These are phyloP conservation scores for Pararge aegeria DNA, from an alignment of 1,140 invertebrate species.

Conservation along the genomic window DNA sequence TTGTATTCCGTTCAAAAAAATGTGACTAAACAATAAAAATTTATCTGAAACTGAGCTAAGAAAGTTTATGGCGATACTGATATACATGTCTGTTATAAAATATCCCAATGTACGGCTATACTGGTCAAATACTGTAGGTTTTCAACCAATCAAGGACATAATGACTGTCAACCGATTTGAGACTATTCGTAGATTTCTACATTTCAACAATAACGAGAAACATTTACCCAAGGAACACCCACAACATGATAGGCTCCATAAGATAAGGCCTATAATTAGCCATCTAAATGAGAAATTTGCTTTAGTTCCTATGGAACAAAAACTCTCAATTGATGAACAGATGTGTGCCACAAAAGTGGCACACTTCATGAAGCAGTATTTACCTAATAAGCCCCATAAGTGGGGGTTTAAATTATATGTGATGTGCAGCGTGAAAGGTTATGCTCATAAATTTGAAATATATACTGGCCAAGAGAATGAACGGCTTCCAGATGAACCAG, in stretches of 20 bases:
- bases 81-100: constrained; percentile 22
- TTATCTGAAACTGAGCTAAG: constrained; percentile 44
- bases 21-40: constrained; percentile 40
- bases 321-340: too few relatives aligned
- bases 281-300: too few relatives aligned
- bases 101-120: too few relatives aligned
- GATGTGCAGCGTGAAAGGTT: constrained; percentile 48
- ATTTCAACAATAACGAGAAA: constrained; percentile 44
- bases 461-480: constrained; percentile 53
- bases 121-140: not conserved
- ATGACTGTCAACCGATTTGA: constrained; percentile 49
- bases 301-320: too few relatives aligned
- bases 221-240: constrained; percentile 45
- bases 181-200: constrained; percentile 40
- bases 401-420: constrained; percentile 71
- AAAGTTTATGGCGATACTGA: constrained; percentile 47
- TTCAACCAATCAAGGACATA: constrained; percentile 30
- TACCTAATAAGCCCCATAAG: too few relatives aligned
- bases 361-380: too few relatives aligned
- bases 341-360: too few relatives aligned
- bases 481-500: constrained; percentile 39
- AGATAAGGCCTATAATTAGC: too few relatives aligned
- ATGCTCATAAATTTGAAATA: constrained; percentile 64
- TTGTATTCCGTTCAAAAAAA: constrained; percentile 40
- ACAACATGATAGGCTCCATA: too few relatives aligned